Base-by-base conservation (phyloP, 2,888 invertebrate species). In the Macaria notata region DNA sequence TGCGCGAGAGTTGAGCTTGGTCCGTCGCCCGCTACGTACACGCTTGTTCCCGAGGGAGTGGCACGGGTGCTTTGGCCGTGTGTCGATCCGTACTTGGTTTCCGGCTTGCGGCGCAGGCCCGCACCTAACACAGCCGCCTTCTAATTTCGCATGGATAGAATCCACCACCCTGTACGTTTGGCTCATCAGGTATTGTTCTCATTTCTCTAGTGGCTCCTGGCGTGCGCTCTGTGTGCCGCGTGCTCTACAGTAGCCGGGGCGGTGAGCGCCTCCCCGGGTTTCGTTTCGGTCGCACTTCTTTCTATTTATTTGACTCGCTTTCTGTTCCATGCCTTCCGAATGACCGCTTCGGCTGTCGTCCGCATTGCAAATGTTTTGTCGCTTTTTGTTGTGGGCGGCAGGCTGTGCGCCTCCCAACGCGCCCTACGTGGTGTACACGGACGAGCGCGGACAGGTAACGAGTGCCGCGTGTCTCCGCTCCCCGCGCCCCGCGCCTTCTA, bases 401-500 rank as follows among this genome's bases (percentile, higher is more conserved):
- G 90, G 89, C 90, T 93, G 95, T 93, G 94, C 95, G 93, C 95
- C 96, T 88, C 94, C 94, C 92, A 97, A 97, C 93, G 97, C 96
- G 94, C 96, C 96, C 92, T 96, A 95, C 94, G 97, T 97, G 94
- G 95, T 96, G 94, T 97, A 97, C 95, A 97, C 97, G 93, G 97
- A 97, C 94, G 96, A 96, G 92, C 96, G 96, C 94, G 97, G 96
- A 95, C 97, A 97, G 97, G 97, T 97, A 96, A 93, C 92, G 92
- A 69, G 88, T 90, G 88, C 81, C 82, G 85, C 81, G 81, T 81
- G 81, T 80, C 65, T 59, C 62, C n/a, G n/a, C 55, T 61, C 59
- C 56, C 60, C 61, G 46, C 65, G 52, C 50, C 57, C 54, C 59
- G 59, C 59, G 57, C n/a, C n/a, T n/a, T n/a, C n/a, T n/a, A n/a